phyloP scores from a whole-genome alignment of 2,113 vertebrate species.

The Tyto alba region DNA sequence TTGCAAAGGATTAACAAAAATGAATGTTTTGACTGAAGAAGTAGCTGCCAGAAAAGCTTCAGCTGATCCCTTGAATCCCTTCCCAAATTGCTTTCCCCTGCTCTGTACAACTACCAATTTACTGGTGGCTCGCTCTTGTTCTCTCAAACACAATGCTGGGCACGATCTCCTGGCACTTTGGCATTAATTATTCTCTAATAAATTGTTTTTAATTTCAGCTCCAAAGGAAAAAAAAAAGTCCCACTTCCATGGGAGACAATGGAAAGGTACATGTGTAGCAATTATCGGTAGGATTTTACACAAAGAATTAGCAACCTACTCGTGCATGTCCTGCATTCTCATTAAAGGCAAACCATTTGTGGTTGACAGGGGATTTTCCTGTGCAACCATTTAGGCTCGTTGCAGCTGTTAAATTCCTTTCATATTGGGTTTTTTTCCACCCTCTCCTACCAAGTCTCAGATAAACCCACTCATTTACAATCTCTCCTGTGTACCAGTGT shows the following conservation, averaged over 20 bases:
- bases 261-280: conserved; percentile 12
- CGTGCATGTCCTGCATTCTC: conserved; percentile 12
- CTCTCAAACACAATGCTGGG: background rate
- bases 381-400: background rate
- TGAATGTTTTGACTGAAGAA: background rate
- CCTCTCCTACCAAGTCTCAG: background rate
- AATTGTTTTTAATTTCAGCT: background rate
- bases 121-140: background rate
- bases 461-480: background rate
- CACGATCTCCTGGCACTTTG: background rate
- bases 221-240: background rate
- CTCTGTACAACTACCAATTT: background rate
- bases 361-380: conserved; percentile 42
- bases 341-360: conserved; percentile 37
- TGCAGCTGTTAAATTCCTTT: conserved; percentile 62
- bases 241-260: background rate
- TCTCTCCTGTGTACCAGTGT: background rate
- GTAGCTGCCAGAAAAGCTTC: background rate
- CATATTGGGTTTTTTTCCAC: background rate
- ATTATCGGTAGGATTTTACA: conserved; percentile 24
- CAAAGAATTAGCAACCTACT: conserved; percentile 37
- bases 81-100: background rate
- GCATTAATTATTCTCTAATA: background rate
- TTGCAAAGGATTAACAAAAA: conserved; percentile 39
- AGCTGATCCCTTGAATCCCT: background rate